Evolutionary conservation across 2,888 invertebrate species (phyloP).

Genomic region (Linyphia triangularis): DNA sequence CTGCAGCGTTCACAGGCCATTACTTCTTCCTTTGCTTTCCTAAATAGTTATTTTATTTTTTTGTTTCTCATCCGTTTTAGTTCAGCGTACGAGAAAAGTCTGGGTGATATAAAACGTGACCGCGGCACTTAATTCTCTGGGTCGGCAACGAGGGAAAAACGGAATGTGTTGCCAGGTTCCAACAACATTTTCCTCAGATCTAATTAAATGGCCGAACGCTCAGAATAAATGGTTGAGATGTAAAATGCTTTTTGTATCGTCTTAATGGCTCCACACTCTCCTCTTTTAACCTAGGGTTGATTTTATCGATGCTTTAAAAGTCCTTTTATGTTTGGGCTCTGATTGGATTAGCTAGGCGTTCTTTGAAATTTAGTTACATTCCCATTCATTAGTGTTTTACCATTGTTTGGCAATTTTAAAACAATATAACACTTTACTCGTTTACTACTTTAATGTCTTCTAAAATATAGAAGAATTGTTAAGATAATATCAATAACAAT

Average conservation of each 20-base stretch:
- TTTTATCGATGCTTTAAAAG: constrained; percentile 56
- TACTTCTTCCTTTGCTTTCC: constrained; percentile 58
- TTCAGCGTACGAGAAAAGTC: constrained; percentile 28
- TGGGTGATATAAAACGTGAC: constrained; percentile 73
- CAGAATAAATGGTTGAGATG: constrained; percentile 66
- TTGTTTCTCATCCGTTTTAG: constrained; percentile 13
- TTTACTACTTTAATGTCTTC: no score
- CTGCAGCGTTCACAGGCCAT: constrained; percentile 65
- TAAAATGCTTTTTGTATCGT: constrained; percentile 67
- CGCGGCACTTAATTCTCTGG: constrained; percentile 60
- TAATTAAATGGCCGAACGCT: constrained; percentile 68
- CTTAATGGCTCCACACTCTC: constrained; percentile 46
- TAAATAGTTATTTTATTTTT: constrained; percentile 42
- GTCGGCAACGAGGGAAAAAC: constrained; percentile 24
- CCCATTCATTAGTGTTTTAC: no score
- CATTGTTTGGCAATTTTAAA: no score
- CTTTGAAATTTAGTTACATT: no score
- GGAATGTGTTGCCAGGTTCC: constrained; percentile 61
- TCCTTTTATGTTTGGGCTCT: constrained; percentile 10
- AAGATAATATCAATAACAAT: no score
- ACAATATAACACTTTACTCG: no score
- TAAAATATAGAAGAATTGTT: no score
- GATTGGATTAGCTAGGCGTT: constrained; percentile 38
- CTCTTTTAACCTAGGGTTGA: constrained; percentile 29
- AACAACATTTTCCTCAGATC: constrained; percentile 63